Evolutionary conservation across 2,113 vertebrate genomes (phyloP).

Genomic region (Sula dactylatra): DNA sequence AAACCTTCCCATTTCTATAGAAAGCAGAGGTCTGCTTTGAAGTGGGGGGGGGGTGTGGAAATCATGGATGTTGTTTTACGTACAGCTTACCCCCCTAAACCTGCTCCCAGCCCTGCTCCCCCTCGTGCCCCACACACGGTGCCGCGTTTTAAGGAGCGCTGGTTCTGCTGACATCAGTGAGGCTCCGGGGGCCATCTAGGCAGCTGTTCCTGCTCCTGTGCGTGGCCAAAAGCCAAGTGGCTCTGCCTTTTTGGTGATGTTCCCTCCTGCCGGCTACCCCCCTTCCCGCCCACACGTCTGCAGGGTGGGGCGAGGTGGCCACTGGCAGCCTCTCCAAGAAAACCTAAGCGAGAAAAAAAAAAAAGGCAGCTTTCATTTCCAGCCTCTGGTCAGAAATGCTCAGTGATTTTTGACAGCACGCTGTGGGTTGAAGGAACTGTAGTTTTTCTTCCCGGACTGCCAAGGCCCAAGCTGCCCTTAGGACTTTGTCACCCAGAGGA

Average conservation of each 20-base stretch:
- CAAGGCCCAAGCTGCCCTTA: background rate
- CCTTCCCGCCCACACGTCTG: conserved; percentile 23
- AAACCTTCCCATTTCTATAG: background rate
- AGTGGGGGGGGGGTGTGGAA: background rate
- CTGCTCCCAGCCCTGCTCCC: background rate
- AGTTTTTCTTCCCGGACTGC: background rate
- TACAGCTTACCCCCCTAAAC: background rate
- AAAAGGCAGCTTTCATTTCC: background rate
- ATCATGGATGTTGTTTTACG: background rate
- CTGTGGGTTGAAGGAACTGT: background rate
- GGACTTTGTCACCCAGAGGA: conserved; percentile 13
- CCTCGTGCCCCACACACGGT: background rate
- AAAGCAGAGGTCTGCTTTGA: background rate
- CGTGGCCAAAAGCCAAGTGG: conserved; percentile 30
- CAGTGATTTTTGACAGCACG: background rate
- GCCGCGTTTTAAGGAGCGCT: background rate
- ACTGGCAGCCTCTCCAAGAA: background rate
- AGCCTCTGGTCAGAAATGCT: background rate
- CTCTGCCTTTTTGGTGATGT: conserved; percentile 52
- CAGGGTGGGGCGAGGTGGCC: conserved; percentile 47
- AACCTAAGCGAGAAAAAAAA: background rate
- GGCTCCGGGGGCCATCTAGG: conserved; percentile 48
- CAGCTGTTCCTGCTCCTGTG: conserved; percentile 65
- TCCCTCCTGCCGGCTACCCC: conserved; percentile 43
- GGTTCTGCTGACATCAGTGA: conserved; percentile 57